Evolutionary conservation across 2,888 invertebrate species (phyloP).

Genomic region (Rhaphigaster nebulosa): DNA sequence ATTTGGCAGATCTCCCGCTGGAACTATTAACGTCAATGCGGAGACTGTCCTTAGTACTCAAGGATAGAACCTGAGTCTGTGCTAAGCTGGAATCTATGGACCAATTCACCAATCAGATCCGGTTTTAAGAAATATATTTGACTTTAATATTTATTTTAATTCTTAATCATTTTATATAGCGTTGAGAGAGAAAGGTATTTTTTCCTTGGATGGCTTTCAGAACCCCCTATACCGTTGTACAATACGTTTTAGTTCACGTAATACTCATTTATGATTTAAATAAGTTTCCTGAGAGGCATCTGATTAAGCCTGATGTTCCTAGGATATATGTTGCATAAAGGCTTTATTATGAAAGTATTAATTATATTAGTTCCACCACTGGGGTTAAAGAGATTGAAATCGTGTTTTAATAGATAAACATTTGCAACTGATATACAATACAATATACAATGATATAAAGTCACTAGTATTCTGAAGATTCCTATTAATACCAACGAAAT

Average conservation of each 20-base stretch:
- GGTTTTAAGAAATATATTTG: not conserved
- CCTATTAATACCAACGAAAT: too few species aligned
- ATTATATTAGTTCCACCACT: too few species aligned
- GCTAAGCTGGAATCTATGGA: not conserved
- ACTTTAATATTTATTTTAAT: not conserved
- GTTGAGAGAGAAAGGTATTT: not conserved
- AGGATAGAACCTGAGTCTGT: not conserved
- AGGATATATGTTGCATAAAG: too few species aligned
- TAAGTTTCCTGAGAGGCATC: not conserved
- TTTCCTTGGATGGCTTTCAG: too few species aligned
- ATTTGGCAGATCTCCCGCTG: conserved; percentile 15
- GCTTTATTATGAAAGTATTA: too few species aligned
- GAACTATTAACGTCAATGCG: conserved; percentile 2
- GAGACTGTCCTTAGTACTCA: not conserved
- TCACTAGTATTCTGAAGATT: too few species aligned
- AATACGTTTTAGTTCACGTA: not conserved
- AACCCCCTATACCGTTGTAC: too few species aligned
- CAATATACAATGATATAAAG: too few species aligned
- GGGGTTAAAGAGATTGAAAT: too few species aligned
- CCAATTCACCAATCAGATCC: not conserved
- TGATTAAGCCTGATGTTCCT: not conserved
- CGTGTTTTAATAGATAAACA: too few species aligned
- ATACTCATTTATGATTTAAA: not conserved
- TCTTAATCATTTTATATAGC: not conserved
- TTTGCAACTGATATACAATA: too few species aligned